A percentile compares a stretch with the other conserved stretches of the same genome.
Evolutionary conservation across 2,113 vertebrate species (phyloP).

Genomic region (Columbina picui): DNA sequence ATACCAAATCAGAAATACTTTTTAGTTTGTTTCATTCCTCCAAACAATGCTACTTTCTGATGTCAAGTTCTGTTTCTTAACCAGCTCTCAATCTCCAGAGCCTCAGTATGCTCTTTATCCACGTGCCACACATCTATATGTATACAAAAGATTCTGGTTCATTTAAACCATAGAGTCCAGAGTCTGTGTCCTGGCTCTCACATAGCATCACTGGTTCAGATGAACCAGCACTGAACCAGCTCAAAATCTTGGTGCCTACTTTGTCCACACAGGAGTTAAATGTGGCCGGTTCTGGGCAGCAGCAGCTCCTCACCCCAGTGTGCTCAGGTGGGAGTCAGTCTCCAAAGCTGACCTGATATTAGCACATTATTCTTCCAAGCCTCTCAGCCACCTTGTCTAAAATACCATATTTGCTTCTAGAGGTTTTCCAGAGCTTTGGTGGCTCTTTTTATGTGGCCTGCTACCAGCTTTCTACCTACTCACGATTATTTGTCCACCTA

Average conservation of each 20-base stretch:
- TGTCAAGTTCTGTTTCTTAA: not conserved
- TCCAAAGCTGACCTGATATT: not conserved
- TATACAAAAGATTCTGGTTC: not conserved
- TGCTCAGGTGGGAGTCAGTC: not conserved
- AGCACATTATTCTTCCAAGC: not conserved
- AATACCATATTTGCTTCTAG: not conserved
- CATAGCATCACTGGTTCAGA: not conserved
- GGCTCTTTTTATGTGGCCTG: not conserved
- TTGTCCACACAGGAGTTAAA: not conserved
- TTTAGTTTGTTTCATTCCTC: not conserved
- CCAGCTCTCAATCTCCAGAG: not conserved
- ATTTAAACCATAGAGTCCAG: not conserved
- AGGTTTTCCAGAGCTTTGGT: not conserved
- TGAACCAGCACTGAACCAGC: not conserved
- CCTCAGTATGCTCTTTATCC: not conserved
- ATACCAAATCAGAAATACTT: not conserved
- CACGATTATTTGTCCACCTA: constrained; percentile 26
- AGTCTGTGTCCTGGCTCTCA: not conserved
- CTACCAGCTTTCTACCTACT: constrained; percentile 3
- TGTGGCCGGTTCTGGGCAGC: not conserved
- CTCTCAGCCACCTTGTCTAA: not conserved
- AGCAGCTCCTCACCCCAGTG: not conserved
- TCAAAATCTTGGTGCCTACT: not conserved
- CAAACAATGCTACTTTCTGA: not conserved
- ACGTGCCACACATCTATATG: not conserved